Conservation (phyloP, 1,140 invertebrate species). For the Anoplophora glabripennis region DNA sequence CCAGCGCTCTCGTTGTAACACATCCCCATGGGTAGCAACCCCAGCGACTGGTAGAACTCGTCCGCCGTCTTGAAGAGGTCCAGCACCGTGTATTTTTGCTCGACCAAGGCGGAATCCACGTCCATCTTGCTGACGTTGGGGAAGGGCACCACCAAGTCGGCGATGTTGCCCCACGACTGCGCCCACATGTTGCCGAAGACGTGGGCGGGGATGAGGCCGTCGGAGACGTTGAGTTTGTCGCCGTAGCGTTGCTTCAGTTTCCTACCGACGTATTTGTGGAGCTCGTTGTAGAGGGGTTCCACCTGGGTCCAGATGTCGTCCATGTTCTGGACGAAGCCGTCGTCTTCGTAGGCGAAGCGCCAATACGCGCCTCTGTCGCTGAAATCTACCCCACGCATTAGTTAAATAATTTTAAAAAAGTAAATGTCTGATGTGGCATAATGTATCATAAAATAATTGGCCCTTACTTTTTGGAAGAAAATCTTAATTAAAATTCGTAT, state of each 20-base stretch:
- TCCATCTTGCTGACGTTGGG: constrained; percentile 54
- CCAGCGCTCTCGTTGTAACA: constrained; percentile 24
- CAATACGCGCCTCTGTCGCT: constrained; percentile 54
- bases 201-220: constrained; percentile 88
- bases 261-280: constrained; percentile 82
- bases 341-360: constrained; percentile 56
- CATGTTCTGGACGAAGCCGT: constrained; percentile 57
- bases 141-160: constrained; percentile 69
- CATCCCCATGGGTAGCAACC: constrained; percentile 53
- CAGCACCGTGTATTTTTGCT: constrained; percentile 62
- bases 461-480: too few species aligned
- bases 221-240: constrained; percentile 50
- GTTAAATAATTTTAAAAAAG: too few species aligned
- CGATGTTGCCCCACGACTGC: constrained; percentile 81
- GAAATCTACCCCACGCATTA: constrained; percentile 41
- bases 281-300: constrained; percentile 75
- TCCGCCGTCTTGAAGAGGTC: constrained; percentile 81
- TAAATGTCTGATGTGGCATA: too few species aligned
- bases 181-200: constrained; percentile 85
- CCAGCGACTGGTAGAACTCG: constrained; percentile 82
- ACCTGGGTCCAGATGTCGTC: constrained; percentile 49
- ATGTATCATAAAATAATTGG: too few species aligned
- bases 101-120: background rate
- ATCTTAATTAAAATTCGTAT: too few species aligned
- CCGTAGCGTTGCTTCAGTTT: constrained; percentile 72